A percentile compares a stretch with the other conserved stretches of the same genome.
Conservation (phyloP, 2,888 invertebrate genomes). For the Plebejus anna region DNA sequence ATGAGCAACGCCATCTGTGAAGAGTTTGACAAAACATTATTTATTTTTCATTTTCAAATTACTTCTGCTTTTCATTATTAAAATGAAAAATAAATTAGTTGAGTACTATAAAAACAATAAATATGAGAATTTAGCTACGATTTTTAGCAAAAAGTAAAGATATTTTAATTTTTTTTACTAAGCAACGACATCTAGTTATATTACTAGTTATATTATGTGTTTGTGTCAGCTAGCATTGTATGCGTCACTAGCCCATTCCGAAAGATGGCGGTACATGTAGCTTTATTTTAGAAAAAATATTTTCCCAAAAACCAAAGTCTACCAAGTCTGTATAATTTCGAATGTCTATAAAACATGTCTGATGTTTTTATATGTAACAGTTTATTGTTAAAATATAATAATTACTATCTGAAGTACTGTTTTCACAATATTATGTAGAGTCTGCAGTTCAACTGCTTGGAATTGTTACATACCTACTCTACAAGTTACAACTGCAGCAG, state of each 20-base stretch:
- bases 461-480: too few relatives aligned
- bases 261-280: neutral
- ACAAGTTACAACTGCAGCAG: too few relatives aligned
- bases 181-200: neutral
- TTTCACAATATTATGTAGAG: too few relatives aligned
- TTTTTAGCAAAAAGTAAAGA: neutral
- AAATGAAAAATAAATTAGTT: neutral
- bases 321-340: too few relatives aligned
- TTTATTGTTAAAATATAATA: too few relatives aligned
- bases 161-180: neutral
- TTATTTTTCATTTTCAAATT: neutral
- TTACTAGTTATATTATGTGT: neutral
- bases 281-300: neutral
- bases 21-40: neutral
- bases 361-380: too few relatives aligned
- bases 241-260: neutral
- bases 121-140: too few relatives aligned
- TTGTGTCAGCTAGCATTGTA: neutral
- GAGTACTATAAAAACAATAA: neutral
- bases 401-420: too few relatives aligned
- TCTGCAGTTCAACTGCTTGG: too few relatives aligned
- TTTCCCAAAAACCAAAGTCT: too few relatives aligned
- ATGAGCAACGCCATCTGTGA: conserved; percentile 29
- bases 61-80: neutral
- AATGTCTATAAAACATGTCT: too few relatives aligned